Evolutionary conservation across 2,113 vertebrate genomes (phyloP), one percentile per base, ranked within the genome.

Genomic region (Seriola aureovittata): DNA sequence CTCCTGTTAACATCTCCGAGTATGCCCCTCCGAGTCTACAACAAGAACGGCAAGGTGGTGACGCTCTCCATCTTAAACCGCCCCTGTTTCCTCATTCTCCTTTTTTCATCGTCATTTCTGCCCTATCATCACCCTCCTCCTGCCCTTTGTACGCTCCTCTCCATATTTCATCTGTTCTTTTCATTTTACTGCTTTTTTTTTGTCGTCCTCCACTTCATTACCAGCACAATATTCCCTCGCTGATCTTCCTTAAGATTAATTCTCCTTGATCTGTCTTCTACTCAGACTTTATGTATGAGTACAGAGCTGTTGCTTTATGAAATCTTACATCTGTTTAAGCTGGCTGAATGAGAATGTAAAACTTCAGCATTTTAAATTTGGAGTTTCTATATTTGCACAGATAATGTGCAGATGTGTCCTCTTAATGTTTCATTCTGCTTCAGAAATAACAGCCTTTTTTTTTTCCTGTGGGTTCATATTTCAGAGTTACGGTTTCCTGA

Each of bases 401-500:
- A 60, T 60, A 40, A 29, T 29, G 29, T 29, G 29, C 29, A 29
- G 16, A 17, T 2, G 1, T 14, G 23, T 54, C 75, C 23, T 69
- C 25, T 57, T n/a, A 19, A 10, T 25, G 21, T 3, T 36, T 42
- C 12, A 10, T 3, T 4, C 32, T 38, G 3, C 8, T 23, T 59
- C 57, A 29, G 42, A 58, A 73, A 5, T 58, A 68, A 64, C 46
- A 25, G 17, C 19, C n/a, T 3, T 59, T 52, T 38, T 67, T 13
- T 8, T 38, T 38, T 25, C 25, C 8, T 68, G 16, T 48, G 2
- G 67, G 40, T 55, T 19, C 78, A 65, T 58, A 34, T 88, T 71
- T 25, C 71, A 99, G 98, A 96, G 97, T 87, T 99, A 99, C 94
- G 96, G 96, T 0, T 97, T 99, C 93, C 96, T 99, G 84, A 98